Evolutionary conservation across 2,113 vertebrate species (phyloP), one percentile per base, ranked within the genome.

Genomic region (Etia nguti): DNA sequence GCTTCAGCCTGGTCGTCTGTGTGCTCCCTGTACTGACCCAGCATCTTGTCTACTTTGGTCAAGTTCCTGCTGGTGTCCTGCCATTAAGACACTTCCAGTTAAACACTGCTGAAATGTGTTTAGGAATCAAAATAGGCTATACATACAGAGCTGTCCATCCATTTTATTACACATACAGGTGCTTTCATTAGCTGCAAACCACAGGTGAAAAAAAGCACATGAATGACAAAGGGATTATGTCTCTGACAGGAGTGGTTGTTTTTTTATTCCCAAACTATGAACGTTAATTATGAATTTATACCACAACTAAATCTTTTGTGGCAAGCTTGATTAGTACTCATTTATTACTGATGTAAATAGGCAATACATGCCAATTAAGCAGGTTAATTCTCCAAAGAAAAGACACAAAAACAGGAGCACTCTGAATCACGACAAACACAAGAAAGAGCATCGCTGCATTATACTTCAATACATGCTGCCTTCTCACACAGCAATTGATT

Each of bases 11-110:
- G 97, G 41, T 97, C 97, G 22, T 96, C 96, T 88, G 96, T 97
- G 79, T 98, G 97, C 9, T 97, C 97, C 86, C 96, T 96, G 95
- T 98, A 99, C 54, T 97, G 96, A 80, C 97, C 98, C 91, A 99
- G 94, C 96, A 99, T 97, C 89, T 92, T 96, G 94, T 99, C 98
- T 50, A 99, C 98, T 80, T 97, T 97, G 86, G 90, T 96, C 82
- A 99, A 94, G 94, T 98, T 98, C 87, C 96, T 95, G 91, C 97
- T 98, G 77, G 98, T 98, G 87, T 98, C 98, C 98, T 99, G 90
- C n/a, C 93, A 95, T 55, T 89, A 57, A 89, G 4, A 77, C 4
- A 56, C 3, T 6, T 24, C 57, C 2, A 18, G 12, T 77, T 38
- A 70, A 29, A 6, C 26, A 79, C 12, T 6, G 68, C 2, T 46